These are phyloP conservation scores for Hemitrygon akajei DNA, from an alignment of 2,797 vertebrate species.

Conservation along the genomic window DNA sequence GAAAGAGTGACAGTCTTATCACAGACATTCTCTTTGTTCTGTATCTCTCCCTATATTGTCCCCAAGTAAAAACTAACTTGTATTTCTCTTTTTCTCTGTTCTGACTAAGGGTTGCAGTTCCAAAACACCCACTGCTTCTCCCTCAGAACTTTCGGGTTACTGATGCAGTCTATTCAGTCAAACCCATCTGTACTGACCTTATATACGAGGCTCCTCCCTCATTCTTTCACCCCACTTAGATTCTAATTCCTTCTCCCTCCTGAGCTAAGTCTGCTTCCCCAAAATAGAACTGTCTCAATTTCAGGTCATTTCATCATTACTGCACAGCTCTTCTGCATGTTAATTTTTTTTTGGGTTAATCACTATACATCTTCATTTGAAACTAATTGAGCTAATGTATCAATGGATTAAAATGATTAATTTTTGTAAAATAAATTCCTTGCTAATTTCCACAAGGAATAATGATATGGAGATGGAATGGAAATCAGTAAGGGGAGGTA, in stretches of 20 bases:
- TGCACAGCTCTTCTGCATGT: background rate
- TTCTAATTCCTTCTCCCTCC: background rate
- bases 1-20: no score
- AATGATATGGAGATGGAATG: no score
- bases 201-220: background rate
- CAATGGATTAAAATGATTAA: background rate
- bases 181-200: background rate
- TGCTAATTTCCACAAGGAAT: no score
- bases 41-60: no score
- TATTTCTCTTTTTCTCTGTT: no score
- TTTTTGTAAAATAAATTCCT: background rate
- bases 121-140: no score
- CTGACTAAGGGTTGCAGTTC: no score
- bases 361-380: background rate
- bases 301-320: background rate
- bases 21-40: no score
- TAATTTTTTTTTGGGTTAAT: background rate
- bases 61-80: no score
- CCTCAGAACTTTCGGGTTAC: no score
- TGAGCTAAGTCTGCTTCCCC: background rate
- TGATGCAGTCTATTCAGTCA: background rate
- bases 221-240: background rate
- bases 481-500: no score
- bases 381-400: slow-evolving; percentile 11
- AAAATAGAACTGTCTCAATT: background rate